Conservation (phyloP, 2,113 vertebrate genomes). For the Silurus asotus region DNA sequence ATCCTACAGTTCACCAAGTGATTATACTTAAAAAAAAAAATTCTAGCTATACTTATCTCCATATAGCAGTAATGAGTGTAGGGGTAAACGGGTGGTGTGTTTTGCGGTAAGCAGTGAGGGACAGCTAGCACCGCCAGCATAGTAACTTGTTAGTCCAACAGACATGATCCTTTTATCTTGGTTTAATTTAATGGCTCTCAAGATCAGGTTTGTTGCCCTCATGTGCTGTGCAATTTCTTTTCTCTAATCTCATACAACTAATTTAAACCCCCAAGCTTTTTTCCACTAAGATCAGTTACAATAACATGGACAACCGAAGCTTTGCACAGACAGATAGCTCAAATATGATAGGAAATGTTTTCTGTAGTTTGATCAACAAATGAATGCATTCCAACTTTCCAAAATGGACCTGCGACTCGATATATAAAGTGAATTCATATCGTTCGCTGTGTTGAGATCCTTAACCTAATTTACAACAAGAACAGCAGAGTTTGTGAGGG, state of each 20-base stretch:
- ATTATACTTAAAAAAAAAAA: not conserved
- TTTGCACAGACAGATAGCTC: not conserved
- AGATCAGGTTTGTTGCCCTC: not conserved
- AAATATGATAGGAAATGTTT: not conserved
- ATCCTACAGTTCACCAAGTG: not conserved
- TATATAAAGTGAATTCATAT: not conserved
- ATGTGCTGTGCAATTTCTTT: not conserved
- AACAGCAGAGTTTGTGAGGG: not conserved
- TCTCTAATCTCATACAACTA: not conserved
- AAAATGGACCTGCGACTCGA: not conserved
- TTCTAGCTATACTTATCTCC: not conserved
- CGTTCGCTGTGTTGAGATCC: not conserved
- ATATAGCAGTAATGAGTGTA: not conserved
- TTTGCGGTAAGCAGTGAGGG: not conserved
- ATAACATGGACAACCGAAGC: not conserved
- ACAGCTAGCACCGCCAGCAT: not conserved
- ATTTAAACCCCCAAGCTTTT: not conserved
- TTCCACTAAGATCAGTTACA: not conserved
- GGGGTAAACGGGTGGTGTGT: constrained; percentile 2
- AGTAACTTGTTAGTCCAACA: not conserved
- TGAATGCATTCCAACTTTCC: not conserved
- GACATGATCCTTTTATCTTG: not conserved
- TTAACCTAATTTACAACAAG: not conserved
- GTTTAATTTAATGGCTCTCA: not conserved
- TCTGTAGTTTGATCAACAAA: not conserved